phyloP scores from a whole-genome alignment of 2,113 vertebrate genomes.

The Trichomycterus rosablanca region DNA sequence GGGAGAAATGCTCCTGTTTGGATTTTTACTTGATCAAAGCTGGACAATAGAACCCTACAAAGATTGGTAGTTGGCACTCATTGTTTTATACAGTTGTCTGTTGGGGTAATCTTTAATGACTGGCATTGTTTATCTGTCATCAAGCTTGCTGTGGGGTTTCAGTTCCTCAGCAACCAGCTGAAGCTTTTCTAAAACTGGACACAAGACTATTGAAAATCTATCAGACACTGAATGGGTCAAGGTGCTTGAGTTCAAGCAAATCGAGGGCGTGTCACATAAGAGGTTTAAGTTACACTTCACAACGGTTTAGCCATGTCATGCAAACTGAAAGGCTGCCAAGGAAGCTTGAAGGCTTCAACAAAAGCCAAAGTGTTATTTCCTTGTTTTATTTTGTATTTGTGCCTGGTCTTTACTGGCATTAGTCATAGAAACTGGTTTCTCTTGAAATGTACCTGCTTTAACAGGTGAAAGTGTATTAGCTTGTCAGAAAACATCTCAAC shows the following conservation, averaged over 20 bases:
- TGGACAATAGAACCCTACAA: no score
- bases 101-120: slow-evolving; percentile 13
- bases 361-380: slow-evolving; percentile 20
- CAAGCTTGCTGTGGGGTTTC: slow-evolving; percentile 9
- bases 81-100: slow-evolving; percentile 3
- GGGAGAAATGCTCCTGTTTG: no score
- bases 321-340: slow-evolving; percentile 16
- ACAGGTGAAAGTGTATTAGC: slow-evolving; percentile 2
- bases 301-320: slow-evolving; percentile 7
- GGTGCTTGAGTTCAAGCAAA: neutral
- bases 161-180: slow-evolving; percentile 36
- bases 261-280: neutral
- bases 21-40: no score
- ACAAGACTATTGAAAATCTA: slow-evolving; percentile 11
- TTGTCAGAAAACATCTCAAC: slow-evolving; percentile 4
- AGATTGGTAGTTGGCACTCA: no score
- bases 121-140: slow-evolving; percentile 32
- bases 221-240: slow-evolving; percentile 22
- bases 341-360: slow-evolving; percentile 20
- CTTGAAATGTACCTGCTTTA: slow-evolving; percentile 4
- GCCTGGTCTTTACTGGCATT: neutral
- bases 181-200: slow-evolving; percentile 8
- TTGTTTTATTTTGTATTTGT: neutral
- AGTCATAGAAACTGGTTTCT: slow-evolving; percentile 9
- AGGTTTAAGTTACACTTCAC: no score